Percentiles rank a stretch among this genome's conserved stretches.
These are phyloP conservation scores for Artibeus lituratus DNA, from an alignment of 2,797 vertebrate genomes.

Conservation along the genomic window DNA sequence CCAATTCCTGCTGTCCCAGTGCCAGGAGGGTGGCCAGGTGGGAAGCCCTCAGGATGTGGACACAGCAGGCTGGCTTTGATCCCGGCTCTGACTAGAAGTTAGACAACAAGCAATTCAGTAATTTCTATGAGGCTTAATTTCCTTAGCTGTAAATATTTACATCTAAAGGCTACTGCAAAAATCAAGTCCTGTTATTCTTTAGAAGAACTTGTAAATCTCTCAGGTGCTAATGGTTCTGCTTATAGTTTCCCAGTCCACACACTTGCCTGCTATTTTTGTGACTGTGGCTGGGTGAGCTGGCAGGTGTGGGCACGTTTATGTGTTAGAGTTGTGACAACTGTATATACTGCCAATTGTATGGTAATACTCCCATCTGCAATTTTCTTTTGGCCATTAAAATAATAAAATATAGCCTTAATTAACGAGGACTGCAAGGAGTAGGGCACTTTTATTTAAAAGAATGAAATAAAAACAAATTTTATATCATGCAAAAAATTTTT, in stretches of 20 bases:
- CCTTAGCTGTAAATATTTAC: background rate
- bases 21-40: background rate
- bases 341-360: background rate
- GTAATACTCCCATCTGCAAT: background rate
- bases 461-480: constrained; percentile 14
- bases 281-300: background rate
- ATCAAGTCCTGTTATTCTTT: background rate
- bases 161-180: constrained; percentile 20
- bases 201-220: background rate
- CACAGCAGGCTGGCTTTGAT: background rate
- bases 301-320: background rate
- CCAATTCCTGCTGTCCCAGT: background rate
- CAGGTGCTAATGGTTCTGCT: background rate
- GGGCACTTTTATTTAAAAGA: background rate
- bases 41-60: background rate
- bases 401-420: constrained; percentile 6
- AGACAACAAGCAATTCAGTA: background rate
- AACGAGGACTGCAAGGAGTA: background rate
- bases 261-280: background rate
- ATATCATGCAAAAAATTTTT: background rate
- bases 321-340: background rate
- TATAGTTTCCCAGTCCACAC: background rate
- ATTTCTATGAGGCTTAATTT: background rate
- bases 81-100: background rate
- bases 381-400: constrained; percentile 7